Conservation (phyloP, 2,888 invertebrate genomes). For the Lithophane ornitopus region DNA sequence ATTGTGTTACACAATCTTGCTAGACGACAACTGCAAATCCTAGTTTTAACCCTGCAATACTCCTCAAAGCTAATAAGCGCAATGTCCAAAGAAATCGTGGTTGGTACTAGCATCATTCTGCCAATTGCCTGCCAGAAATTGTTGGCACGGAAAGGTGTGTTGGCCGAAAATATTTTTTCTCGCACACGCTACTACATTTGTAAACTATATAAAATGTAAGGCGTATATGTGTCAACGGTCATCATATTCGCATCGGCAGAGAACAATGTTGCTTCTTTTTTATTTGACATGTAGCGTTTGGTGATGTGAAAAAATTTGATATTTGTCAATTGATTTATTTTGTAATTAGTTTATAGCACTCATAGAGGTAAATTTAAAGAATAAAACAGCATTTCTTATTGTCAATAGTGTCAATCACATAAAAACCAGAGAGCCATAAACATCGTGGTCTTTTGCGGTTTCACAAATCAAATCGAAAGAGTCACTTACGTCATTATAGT, state of each 20-base stretch:
- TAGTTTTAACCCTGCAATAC: slow-evolving; percentile 5
- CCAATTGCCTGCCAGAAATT: slow-evolving; percentile 68
- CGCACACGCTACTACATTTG: slow-evolving; percentile 50
- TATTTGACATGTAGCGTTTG: neutral
- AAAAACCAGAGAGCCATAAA: neutral
- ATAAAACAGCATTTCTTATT: too few species aligned
- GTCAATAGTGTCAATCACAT: neutral
- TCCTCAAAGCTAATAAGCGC: slow-evolving; percentile 8
- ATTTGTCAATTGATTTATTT: neutral
- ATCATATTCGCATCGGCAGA: slow-evolving; percentile 35
- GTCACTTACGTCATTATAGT: neutral
- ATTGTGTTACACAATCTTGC: neutral
- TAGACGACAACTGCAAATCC: neutral
- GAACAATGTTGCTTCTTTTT: slow-evolving; percentile 11
- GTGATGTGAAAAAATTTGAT: too few species aligned
- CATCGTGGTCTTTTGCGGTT: neutral
- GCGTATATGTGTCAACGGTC: slow-evolving; percentile 67
- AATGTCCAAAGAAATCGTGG: slow-evolving; percentile 38
- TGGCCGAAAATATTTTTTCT: slow-evolving; percentile 76
- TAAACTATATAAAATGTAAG: slow-evolving; percentile 56
- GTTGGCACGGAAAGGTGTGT: slow-evolving; percentile 76
- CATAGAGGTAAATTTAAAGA: too few species aligned
- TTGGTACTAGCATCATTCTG: slow-evolving; percentile 30
- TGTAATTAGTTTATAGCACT: too few species aligned
- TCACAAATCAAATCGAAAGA: neutral